Percentiles rank a stretch among this genome's conserved stretches.
Conservation (phyloP, 2,888 invertebrate species). For the Ferdinandea cuprea region DNA sequence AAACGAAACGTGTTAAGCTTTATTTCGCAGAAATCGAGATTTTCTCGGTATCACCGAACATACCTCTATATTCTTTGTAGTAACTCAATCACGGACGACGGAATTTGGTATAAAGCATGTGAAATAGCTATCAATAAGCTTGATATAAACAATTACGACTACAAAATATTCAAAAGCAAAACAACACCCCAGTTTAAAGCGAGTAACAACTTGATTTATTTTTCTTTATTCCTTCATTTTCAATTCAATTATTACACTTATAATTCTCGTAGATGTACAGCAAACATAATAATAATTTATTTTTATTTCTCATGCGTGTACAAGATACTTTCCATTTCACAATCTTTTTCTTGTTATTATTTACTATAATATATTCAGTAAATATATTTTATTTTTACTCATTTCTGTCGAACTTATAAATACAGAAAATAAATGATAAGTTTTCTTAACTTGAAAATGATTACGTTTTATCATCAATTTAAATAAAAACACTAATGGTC, state of each 20-base stretch:
- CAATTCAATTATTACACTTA: slow-evolving; percentile 61
- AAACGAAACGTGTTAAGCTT: too few relatives aligned
- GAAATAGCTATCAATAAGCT: too few relatives aligned
- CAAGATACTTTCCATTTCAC: too few relatives aligned
- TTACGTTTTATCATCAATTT: slow-evolving; percentile 23
- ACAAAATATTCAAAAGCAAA: too few relatives aligned
- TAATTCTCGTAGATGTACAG: slow-evolving; percentile 60
- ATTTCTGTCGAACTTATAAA: slow-evolving; percentile 43
- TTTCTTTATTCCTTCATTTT: slow-evolving; percentile 65
- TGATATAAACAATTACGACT: too few relatives aligned
- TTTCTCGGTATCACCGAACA: too few relatives aligned
- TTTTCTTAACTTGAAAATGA: slow-evolving; percentile 14
- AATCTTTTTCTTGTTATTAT: slow-evolving; percentile 16
- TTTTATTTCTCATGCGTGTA: slow-evolving; percentile 44
- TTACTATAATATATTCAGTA: slow-evolving; percentile 42
- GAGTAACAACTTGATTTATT: slow-evolving; percentile 61
- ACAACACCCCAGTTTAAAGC: too few relatives aligned
- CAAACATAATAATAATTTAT: slow-evolving; percentile 58
- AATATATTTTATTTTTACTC: slow-evolving; percentile 46
- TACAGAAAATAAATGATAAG: slow-evolving; percentile 24
- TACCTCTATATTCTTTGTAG: too few relatives aligned
- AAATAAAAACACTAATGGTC: slow-evolving; percentile 43
- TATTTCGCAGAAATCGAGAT: too few relatives aligned
- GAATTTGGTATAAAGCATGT: too few relatives aligned
- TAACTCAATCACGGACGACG: too few relatives aligned